These are phyloP conservation scores for Prosapia bicincta DNA, from an alignment of 2,888 invertebrate species.

Conservation along the genomic window DNA sequence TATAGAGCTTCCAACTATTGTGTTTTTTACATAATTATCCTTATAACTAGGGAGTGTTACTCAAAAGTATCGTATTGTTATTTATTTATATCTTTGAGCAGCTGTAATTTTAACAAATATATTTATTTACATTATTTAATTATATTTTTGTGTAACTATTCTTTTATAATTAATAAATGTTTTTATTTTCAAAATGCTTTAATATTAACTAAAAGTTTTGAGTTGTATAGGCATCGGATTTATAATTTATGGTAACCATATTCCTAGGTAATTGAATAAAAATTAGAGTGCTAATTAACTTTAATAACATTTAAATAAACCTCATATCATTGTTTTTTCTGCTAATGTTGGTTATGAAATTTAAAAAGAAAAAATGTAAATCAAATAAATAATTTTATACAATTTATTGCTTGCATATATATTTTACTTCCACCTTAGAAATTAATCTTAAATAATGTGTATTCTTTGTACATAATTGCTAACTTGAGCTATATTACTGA, in stretches of 20 bases:
- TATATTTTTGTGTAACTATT: no score
- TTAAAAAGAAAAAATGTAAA: neutral
- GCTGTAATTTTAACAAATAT: neutral
- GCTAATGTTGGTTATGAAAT: neutral
- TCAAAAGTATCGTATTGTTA: no score
- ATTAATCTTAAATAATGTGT: no score
- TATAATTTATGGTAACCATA: neutral
- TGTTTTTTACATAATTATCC: neutral
- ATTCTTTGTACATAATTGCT: no score
- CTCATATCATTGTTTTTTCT: neutral
- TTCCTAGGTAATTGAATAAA: neutral
- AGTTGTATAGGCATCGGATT: neutral
- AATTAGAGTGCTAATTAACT: neutral
- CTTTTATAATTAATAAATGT: neutral
- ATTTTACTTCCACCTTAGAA: no score
- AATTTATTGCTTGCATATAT: no score
- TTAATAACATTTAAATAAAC: neutral
- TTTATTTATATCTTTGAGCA: neutral
- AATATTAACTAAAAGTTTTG: neutral
- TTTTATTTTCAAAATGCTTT: neutral
- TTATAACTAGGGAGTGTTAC: neutral
- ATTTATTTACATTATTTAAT: neutral
- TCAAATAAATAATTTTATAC: slow-evolving; percentile 2
- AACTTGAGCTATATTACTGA: no score
- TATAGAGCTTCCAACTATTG: neutral